Evolutionary conservation across 2,888 invertebrate species (phyloP).

Genomic region (Tridacna crocea): DNA sequence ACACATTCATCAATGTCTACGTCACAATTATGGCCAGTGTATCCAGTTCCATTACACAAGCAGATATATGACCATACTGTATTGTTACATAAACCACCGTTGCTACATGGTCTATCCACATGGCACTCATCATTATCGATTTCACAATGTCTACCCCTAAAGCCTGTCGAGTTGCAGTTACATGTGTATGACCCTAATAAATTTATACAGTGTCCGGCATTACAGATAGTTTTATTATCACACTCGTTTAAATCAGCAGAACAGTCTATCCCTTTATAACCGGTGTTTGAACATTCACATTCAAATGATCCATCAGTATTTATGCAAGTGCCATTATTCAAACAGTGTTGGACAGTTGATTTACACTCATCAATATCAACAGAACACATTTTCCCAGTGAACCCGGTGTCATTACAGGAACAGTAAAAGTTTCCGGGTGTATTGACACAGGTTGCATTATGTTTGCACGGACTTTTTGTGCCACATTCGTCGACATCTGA

Average conservation of each 20-base stretch:
- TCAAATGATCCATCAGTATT: slow-evolving; percentile 21
- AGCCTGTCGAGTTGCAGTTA: background rate
- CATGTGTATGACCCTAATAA: slow-evolving; percentile 7
- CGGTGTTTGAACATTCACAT: slow-evolving; percentile 11
- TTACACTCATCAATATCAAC: slow-evolving; percentile 51
- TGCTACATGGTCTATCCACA: background rate
- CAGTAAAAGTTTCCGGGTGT: slow-evolving; percentile 56
- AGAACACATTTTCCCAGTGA: slow-evolving; percentile 49
- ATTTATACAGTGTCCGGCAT: background rate
- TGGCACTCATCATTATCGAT: slow-evolving; percentile 12
- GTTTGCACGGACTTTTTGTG: background rate
- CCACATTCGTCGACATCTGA: slow-evolving; percentile 36
- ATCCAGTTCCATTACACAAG: slow-evolving; percentile 27
- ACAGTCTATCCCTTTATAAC: slow-evolving; percentile 1
- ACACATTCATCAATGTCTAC: slow-evolving; percentile 92
- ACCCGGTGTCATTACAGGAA: slow-evolving; percentile 46
- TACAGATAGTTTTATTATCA: background rate
- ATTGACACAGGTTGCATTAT: slow-evolving; percentile 29
- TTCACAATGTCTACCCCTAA: slow-evolving; percentile 1
- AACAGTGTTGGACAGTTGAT: background rate
- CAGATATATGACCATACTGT: slow-evolving; percentile 37
- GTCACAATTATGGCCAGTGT: slow-evolving; percentile 27
- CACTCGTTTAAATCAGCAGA: background rate
- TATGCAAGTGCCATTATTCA: slow-evolving; percentile 12
- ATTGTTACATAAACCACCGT: slow-evolving; percentile 16